Evolutionary conservation across 2,888 invertebrate species (phyloP).

Genomic region (Brenthis ino): DNA sequence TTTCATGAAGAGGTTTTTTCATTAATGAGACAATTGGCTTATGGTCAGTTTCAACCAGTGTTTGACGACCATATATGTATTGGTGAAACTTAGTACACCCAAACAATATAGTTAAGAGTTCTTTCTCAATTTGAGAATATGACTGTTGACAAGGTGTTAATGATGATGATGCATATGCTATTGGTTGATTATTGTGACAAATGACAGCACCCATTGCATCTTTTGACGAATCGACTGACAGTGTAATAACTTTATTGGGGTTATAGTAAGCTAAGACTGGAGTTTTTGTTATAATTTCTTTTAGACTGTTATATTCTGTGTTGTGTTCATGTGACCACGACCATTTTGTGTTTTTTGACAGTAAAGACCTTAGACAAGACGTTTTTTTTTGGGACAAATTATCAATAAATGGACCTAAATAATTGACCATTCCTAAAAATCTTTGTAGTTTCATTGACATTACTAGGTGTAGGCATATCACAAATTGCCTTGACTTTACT

Average conservation of each 20-base stretch:
- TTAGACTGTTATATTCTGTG: background rate
- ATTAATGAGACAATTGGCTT: no score
- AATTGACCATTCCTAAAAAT: conserved; percentile 32
- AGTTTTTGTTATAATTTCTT: conserved; percentile 31
- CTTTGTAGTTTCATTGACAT: conserved; percentile 26
- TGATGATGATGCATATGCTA: conserved; percentile 37
- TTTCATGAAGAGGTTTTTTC: conserved; percentile 37
- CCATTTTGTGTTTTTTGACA: conserved; percentile 28
- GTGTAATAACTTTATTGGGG: conserved; percentile 26
- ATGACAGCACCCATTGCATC: conserved; percentile 26
- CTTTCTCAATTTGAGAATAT: conserved; percentile 40
- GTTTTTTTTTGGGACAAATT: no score
- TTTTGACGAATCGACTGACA: conserved; percentile 22
- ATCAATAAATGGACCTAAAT: conserved; percentile 27
- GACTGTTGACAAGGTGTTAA: conserved; percentile 21
- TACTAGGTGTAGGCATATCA: conserved; percentile 31
- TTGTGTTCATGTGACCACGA: conserved; percentile 30
- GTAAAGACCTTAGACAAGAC: conserved; percentile 19
- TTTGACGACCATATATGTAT: no score
- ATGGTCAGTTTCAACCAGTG: no score
- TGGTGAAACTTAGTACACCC: conserved; percentile 12
- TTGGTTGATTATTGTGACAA: conserved; percentile 30
- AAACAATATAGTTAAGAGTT: conserved; percentile 40
- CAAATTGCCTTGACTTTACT: conserved; percentile 35
- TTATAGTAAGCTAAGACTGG: conserved; percentile 33